Evolutionary conservation across 1,140 invertebrate genomes (phyloP).

Genomic region (Condylostylus longicornis): DNA sequence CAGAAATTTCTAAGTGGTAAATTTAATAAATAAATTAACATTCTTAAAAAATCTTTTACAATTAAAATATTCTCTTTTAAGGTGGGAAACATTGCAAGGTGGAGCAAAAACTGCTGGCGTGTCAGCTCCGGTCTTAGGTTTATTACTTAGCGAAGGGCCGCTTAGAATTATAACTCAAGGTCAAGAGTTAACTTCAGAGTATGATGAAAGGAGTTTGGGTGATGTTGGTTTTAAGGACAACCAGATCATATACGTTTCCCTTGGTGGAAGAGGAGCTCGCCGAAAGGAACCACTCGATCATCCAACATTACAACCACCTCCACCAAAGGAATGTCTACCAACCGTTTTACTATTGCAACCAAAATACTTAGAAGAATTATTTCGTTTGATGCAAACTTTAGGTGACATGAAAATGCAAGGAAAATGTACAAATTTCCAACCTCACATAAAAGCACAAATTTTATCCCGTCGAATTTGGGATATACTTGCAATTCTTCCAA

Average conservation of each 20-base stretch:
- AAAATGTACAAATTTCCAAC: slow-evolving; percentile 55
- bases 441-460: slow-evolving; percentile 79
- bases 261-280: slow-evolving; percentile 61
- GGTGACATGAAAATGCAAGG: slow-evolving; percentile 64
- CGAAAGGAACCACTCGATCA: slow-evolving; percentile 55
- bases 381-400: slow-evolving; percentile 75
- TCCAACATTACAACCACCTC: slow-evolving; percentile 61
- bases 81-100: slow-evolving; percentile 28
- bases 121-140: slow-evolving; percentile 35
- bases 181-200: slow-evolving; percentile 83
- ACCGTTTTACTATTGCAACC: slow-evolving; percentile 69
- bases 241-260: slow-evolving; percentile 74
- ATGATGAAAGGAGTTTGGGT: slow-evolving; percentile 75
- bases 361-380: slow-evolving; percentile 78
- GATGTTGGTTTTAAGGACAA: slow-evolving; percentile 88
- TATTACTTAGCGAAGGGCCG: slow-evolving; percentile 60
- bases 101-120: slow-evolving; percentile 13
- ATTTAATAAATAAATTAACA: not conserved
- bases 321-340: slow-evolving; percentile 65
- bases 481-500: slow-evolving; percentile 77
- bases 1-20: slow-evolving; percentile 79
- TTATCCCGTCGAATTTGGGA: slow-evolving; percentile 85
- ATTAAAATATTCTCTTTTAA: not conserved
- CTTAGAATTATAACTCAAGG: slow-evolving; percentile 86
- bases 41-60: slow-evolving; percentile 1